Evolutionary conservation across 2,888 invertebrate genomes (phyloP), one percentile per base, ranked within the genome.

Genomic region (Hydropsyche betteni): DNA sequence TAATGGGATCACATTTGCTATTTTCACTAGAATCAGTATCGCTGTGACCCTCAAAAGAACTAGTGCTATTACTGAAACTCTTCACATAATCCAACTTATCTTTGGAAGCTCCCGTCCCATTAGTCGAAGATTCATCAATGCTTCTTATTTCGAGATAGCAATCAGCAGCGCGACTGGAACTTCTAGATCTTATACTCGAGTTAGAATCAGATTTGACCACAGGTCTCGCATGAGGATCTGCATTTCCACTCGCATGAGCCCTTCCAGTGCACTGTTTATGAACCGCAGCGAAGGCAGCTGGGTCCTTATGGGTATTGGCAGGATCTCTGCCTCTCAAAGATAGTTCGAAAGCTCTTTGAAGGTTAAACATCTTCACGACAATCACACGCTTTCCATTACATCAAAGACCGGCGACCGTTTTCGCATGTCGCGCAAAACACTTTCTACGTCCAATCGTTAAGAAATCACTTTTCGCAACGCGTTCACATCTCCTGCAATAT

Each of bases 221-320:
- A 69, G 84, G 83, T 80, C 85, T 85, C 75, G 85, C 84, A 58
- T 83, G 83, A 71, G 87, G 85, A 80, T 91, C 90, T 4, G 85
- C 84, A 81, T 91, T 90, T 69, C 93, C 93, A 80, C 91, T 90
- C 10, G 93, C 94, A 82, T 94, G 94, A 0, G 92, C 90, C 81
- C 91, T 91, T 44, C 94, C 94, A 50, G 90, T 92, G 83, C 94
- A 94, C 74, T 91, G 91, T 81, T 90, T 90, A 83, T 94, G 94
- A 77, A 89, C 89, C 81, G 89, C 89, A 80, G 88, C 87, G 78
- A 88, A 83, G 71, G 88, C 87, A 75, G 87, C 87, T 76, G 87
- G 85, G 24, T 85, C 88, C 80, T 88, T 88, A 74, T 87, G 88
- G 24, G 86, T 85, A 79, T 81, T 86, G 33, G 88, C 86, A 74